phyloP scores from a whole-genome alignment of 2,888 invertebrate genomes.

The Synergus umbraculus region DNA sequence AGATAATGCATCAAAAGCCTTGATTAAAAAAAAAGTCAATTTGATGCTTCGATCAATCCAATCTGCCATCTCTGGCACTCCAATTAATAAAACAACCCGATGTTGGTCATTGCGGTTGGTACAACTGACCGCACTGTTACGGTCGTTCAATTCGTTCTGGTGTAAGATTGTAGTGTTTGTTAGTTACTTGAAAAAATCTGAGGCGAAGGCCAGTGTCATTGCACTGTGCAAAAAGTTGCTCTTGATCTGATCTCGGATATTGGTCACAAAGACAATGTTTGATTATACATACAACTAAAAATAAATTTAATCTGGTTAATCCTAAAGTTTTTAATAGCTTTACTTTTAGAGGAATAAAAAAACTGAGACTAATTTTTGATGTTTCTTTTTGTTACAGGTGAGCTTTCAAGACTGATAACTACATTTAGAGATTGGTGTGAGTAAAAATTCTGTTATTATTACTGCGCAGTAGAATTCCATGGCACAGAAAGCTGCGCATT shows the following conservation, averaged over 20 bases:
- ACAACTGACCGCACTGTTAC: constrained; percentile 3
- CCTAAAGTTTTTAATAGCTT: not conserved
- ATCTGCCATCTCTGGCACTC: constrained; percentile 3
- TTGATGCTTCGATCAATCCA: not conserved
- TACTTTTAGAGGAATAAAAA: not conserved
- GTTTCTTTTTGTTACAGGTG: constrained; percentile 8
- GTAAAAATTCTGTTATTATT: not conserved
- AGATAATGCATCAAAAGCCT: not conserved
- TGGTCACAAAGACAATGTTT: not conserved
- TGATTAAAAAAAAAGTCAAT: not conserved
- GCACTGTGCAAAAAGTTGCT: not conserved
- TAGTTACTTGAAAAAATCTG: not conserved
- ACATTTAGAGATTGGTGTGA: not conserved
- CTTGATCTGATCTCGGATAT: not conserved
- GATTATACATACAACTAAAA: not conserved
- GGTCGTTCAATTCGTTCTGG: constrained; percentile 12
- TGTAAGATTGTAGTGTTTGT: not conserved
- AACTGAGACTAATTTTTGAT: not conserved
- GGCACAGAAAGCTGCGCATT: not conserved
- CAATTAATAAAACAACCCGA: constrained; percentile 8
- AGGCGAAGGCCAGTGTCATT: not conserved
- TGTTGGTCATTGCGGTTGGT: not conserved
- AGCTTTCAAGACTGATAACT: not conserved
- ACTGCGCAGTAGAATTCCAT: not conserved
- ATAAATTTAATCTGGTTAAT: too few species aligned